Base-by-base conservation (phyloP, 2,888 invertebrate species). In the Drosophila silvestris region DNA sequence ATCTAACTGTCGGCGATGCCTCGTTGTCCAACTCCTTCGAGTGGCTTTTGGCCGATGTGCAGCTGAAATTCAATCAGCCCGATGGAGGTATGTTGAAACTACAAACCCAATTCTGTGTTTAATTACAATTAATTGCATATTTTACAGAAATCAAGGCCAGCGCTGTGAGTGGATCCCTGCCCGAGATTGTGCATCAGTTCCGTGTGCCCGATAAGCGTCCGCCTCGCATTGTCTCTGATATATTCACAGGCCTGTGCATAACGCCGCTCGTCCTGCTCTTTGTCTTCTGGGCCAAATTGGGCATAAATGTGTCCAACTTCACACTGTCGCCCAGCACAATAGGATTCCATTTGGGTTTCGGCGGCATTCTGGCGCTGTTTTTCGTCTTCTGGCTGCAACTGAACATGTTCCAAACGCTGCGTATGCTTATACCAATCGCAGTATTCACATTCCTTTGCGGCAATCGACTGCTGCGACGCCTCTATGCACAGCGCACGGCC, bases 401-500 rank as follows among this genome's bases (percentile, higher is more conserved):
- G 86, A 96, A 98, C 91, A 99, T 99, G 99, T 99, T 99, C 94
- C 96, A 97, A 82, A 99, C 99, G 26, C 94, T 98, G 88, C 97
- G 98, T 85, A 98, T 97, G 94, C 95, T 99, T 87, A 94, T 97
- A 81, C 96, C 97, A 71, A 95, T 99, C 66, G 98, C 96, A 68
- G 94, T 96, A 47, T 95, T 98, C 80, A 99, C 99, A 67, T 99
- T 99, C 95, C 95, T 99, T 47, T 96, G 97, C 73, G 99, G 99
- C 3, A 98, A 99, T 93, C 96, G 97, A 82, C 95, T 99, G 92
- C 95, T 99, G 85, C 96, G 97, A 70, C 95, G 96, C 71, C 96
- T 99, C 84, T 90, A 92, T 66, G 85, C 90, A 22, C 91, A 91
- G 64, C 92, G 92, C 62, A 82, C 85, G 54, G 71, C 83, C 28